Conservation (phyloP, 2,113 vertebrate genomes). For the Plestiodon gilberti region DNA sequence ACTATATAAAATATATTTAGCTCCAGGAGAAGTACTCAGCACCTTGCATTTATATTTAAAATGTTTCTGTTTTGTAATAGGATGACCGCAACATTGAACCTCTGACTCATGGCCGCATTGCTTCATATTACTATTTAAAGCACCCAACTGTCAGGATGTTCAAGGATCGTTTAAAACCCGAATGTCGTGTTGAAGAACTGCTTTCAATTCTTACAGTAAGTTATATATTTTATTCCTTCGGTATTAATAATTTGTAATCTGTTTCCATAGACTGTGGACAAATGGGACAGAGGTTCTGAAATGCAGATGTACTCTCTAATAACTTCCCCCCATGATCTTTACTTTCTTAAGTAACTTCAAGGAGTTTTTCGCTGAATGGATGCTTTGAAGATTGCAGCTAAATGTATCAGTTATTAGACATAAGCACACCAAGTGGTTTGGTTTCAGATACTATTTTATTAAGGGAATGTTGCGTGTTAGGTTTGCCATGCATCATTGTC, state of each 20-base stretch:
- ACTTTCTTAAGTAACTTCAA: neutral
- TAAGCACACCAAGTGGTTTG: neutral
- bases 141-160: conserved; percentile 93
- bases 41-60: neutral
- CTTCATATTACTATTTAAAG: conserved; percentile 96
- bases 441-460: neutral
- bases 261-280: neutral
- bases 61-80: conserved; percentile 68
- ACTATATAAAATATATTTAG: neutral
- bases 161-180: conserved; percentile 88
- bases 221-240: conserved; percentile 40
- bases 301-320: neutral
- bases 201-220: conserved; percentile 92
- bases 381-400: neutral
- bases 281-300: fast-evolving
- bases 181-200: conserved; percentile 84
- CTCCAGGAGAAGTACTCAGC: neutral
- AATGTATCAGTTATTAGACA: neutral
- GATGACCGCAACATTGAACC: conserved; percentile 88
- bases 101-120: conserved; percentile 87
- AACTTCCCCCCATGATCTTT: neutral
- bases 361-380: neutral
- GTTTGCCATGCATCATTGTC: neutral
- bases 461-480: neutral
- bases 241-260: neutral